Conservation (phyloP, 2,888 invertebrate species). For the Pseudococcus viburni region DNA sequence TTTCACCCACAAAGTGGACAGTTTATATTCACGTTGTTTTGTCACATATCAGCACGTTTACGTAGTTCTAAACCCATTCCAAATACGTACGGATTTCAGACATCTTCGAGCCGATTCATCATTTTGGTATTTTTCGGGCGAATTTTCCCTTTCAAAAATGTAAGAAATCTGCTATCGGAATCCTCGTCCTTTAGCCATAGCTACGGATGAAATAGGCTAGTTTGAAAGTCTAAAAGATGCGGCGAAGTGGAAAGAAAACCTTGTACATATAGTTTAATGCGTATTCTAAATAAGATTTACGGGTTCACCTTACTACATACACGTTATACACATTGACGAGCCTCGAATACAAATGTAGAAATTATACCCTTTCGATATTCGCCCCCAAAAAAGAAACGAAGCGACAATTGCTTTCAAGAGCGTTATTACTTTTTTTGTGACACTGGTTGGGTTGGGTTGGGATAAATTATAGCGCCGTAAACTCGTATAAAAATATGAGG, state of each 20-base stretch:
- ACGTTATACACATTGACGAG: conserved; percentile 29
- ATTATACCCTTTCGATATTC: conserved; percentile 31
- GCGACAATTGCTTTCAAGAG: background rate
- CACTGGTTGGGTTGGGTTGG: no score
- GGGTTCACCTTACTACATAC: background rate
- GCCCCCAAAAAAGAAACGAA: background rate
- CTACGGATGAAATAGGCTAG: background rate
- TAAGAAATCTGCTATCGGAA: background rate
- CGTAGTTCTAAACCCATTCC: background rate
- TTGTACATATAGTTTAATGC: background rate
- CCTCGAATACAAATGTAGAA: conserved; percentile 33
- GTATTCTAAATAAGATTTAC: conserved; percentile 50
- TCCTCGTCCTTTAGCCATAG: background rate
- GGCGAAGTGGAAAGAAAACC: background rate
- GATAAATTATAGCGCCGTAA: background rate
- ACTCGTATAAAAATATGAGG: background rate
- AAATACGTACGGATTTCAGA: background rate
- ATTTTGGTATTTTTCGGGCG: background rate
- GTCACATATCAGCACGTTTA: conserved; percentile 18
- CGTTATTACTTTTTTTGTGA: no score
- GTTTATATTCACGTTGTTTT: conserved; percentile 21
- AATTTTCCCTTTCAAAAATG: background rate
- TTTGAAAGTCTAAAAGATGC: background rate
- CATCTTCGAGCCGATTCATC: background rate
- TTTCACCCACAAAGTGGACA: background rate